These are phyloP conservation scores for Habroteleia sp. DNA, from an alignment of 2,888 invertebrate species.

Conservation along the genomic window DNA sequence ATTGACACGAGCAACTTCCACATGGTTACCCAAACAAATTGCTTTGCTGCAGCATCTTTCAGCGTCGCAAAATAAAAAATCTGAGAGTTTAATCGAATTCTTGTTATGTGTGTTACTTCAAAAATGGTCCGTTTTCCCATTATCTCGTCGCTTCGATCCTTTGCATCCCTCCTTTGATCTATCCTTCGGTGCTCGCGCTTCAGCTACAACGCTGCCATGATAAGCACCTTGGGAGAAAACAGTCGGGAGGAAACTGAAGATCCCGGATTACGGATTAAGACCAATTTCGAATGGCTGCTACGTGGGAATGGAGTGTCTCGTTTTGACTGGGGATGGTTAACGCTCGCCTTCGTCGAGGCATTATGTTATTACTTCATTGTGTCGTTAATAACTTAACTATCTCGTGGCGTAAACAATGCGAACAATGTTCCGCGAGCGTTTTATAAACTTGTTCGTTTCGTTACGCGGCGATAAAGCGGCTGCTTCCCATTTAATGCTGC, in stretches of 20 bases:
- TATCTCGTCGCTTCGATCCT: slow-evolving; percentile 61
- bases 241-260: slow-evolving; percentile 78
- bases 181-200: slow-evolving; percentile 52
- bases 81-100: slow-evolving; percentile 58
- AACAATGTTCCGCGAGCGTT: slow-evolving; percentile 41
- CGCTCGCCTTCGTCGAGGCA: slow-evolving; percentile 48
- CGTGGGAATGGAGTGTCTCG: slow-evolving; percentile 76
- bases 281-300: slow-evolving; percentile 77
- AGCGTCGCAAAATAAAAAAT: slow-evolving; percentile 39
- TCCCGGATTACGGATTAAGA: slow-evolving; percentile 79
- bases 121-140: slow-evolving; percentile 56
- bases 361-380: slow-evolving; percentile 62
- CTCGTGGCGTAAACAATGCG: slow-evolving; percentile 44
- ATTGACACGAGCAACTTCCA: slow-evolving; percentile 52
- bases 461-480: slow-evolving; percentile 16
- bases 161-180: slow-evolving; percentile 62
- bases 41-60: slow-evolving; percentile 41
- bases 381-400: slow-evolving; percentile 57
- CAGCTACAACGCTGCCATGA: slow-evolving; percentile 57
- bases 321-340: slow-evolving; percentile 62
- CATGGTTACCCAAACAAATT: slow-evolving; percentile 61
- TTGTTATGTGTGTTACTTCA: slow-evolving; percentile 58
- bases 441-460: slow-evolving; percentile 39
- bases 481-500: slow-evolving; percentile 10
- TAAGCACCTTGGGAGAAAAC: slow-evolving; percentile 68